Base-by-base conservation (phyloP, 2,797 vertebrate species). In the Zenarchopterus dispar region DNA sequence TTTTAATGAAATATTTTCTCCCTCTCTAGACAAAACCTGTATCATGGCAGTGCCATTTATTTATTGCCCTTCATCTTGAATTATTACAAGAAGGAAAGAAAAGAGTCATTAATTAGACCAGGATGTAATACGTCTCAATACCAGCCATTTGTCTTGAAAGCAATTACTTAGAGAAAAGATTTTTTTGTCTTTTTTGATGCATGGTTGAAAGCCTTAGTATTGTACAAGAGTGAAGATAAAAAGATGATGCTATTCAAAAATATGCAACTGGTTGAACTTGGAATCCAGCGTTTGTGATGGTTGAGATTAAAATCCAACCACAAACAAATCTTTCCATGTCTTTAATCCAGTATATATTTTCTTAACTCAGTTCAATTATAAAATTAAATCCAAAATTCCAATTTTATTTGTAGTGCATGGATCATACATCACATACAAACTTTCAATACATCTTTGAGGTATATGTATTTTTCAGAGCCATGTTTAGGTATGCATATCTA, bases 111-210 rank as follows among this genome's bases (percentile, higher is more conserved):
- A 81, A 91, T 92, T 89, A 89, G 88, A 87, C 77, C 80, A 66
- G 87, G 77, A 87, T 82, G 80, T 86, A 81, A 88, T 78, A 89
- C 86, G 83, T 86, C 83, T 89, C 88, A 83, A 80, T 85, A 86
- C 84, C 85, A 88, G 66, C 82, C 77, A 88, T 91, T 90, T 88
- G 83, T 92, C 88, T 90, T 81, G 70, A 73, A 70, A 85, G 83
- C 85, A 79, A 89, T 89, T 89, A 89, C 86, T 86, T 86, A 85
- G 77, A 82, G 81, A 69, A 75, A 78, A 73, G 70, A 80, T 73
- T 75, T 81, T 71, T 74, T 36, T 36, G 3, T 7, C 8, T 31
- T 31, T 65, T 79, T 62, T 84, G 64, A 84, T 77, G 72, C 33
- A 68, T 77, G 62, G 76, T 82, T 69, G 67, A 72, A 75, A 86